A percentile compares a stretch with the other conserved stretches of the same genome.
Conservation (phyloP, 1,140 invertebrate genomes). For the Euborellia annulipes region DNA sequence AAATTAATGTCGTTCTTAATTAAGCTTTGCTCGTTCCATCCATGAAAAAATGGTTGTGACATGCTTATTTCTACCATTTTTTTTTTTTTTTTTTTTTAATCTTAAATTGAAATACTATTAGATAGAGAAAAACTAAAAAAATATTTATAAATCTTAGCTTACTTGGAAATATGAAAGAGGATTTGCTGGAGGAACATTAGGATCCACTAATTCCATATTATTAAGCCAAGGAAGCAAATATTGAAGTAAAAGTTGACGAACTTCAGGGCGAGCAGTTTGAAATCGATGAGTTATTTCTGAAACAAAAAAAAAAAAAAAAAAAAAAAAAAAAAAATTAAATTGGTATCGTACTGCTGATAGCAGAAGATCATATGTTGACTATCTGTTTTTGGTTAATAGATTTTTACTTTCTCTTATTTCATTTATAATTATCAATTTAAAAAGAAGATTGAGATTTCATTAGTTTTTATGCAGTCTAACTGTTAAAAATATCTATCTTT, state of each 20-base stretch:
- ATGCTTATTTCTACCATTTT: too few relatives aligned
- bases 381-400: neutral
- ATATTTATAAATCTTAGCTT: constrained; percentile 14
- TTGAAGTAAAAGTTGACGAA: constrained; percentile 74
- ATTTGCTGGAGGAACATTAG: constrained; percentile 76
- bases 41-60: too few relatives aligned
- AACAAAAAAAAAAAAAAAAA: constrained; percentile 13
- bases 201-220: constrained; percentile 97
- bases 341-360: too few relatives aligned
- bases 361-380: neutral
- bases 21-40: too few relatives aligned
- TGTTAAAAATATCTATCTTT: too few relatives aligned
- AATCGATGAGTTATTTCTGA: constrained; percentile 92
- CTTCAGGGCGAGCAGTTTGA: constrained; percentile 83
- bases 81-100: too few relatives aligned
- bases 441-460: too few relatives aligned
- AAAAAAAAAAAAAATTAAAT: constrained; percentile 4
- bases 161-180: constrained; percentile 69
- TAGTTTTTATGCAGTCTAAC: too few relatives aligned
- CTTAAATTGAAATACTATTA: too few relatives aligned
- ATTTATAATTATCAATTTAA: too few relatives aligned
- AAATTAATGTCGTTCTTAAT: too few relatives aligned
- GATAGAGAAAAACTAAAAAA: constrained; percentile 5
- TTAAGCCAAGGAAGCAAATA: constrained; percentile 94
- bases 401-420: neutral